Evolutionary conservation across 2,888 invertebrate genomes (phyloP), one percentile per base, ranked within the genome.

Genomic region (Loripinus fragilis): DNA sequence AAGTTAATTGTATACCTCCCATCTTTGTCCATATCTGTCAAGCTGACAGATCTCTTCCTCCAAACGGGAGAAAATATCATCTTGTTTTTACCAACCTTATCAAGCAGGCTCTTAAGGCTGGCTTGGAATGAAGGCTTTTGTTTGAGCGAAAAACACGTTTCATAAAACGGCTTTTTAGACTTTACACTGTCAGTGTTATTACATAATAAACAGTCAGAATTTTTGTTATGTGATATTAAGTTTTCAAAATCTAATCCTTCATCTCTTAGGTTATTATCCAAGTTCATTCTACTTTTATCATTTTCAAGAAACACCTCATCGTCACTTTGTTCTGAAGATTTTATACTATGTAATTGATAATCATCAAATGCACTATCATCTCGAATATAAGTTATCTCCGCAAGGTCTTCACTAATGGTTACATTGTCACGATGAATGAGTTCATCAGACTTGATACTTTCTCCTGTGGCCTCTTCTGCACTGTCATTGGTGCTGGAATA

Each of bases 11-110:
- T 23, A 25, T 25, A 52, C 12, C n/a, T 52, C 5, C 25, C 25
- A n/a, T 25, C 52, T 52, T 15, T 52, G 25, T 52, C 52, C 52
- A 52, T 52, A 25, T 52, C 52, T 10, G 52, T 52, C n/a, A 52
- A 52, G 15, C 52, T 52, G 10, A 52, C 25, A 2, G 52, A 52
- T 52, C 52, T 52, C 52, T 52, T 52, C 10, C 52, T 23, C 5
- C 25, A 52, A 7, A 23, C 2, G 52, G 52, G 52, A 25, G 25
- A 25, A 52, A 52, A 52, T n/a, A 52, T 7, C 25, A 20, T 52
- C 5, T 52, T 52, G 25, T 23, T 52, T 25, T 52, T 52, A 12
- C 52, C 52, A 25, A 52, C 52, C n/a, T 52, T 52, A 7, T 52
- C 52, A 52, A 52, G 23, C 3, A 52, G 23, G n/a, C 52, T 25